Conservation (phyloP, 2,113 vertebrate genomes). For the Ascaphus truei region DNA sequence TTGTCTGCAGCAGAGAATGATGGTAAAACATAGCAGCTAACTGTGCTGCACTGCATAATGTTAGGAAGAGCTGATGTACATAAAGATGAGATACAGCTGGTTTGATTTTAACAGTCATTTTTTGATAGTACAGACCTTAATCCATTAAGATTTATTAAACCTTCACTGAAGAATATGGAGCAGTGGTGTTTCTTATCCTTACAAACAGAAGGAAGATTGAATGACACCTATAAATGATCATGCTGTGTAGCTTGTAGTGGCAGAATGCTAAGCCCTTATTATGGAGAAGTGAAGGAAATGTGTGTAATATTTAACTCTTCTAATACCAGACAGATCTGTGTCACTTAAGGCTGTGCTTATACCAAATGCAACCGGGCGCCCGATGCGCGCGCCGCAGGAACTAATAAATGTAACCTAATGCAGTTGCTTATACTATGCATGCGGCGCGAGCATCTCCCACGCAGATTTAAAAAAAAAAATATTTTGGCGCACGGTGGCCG, state of each 20-base stretch:
- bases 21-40: conserved; percentile 24
- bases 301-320: background rate
- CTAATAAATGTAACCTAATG: no score
- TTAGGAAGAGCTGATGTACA: conserved; percentile 24
- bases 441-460: no score
- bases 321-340: background rate
- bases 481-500: no score
- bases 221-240: conserved; percentile 68
- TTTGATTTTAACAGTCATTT: conserved; percentile 41
- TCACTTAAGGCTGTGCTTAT: no score
- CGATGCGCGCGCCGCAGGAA: no score
- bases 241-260: conserved; percentile 61
- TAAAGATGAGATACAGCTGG: conserved; percentile 37
- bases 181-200: conserved; percentile 63
- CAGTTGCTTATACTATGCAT: no score
- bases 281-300: conserved; percentile 63
- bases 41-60: conserved; percentile 19
- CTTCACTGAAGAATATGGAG: conserved; percentile 54
- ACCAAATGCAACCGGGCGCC: no score
- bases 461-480: no score
- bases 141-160: conserved; percentile 50
- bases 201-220: conserved; percentile 66
- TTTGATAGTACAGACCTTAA: conserved; percentile 53
- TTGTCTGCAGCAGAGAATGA: conserved; percentile 1
- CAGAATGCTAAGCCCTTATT: conserved; percentile 67